Conservation (phyloP, 2,888 invertebrate genomes). For the Hirtodrosophila cameraria region DNA sequence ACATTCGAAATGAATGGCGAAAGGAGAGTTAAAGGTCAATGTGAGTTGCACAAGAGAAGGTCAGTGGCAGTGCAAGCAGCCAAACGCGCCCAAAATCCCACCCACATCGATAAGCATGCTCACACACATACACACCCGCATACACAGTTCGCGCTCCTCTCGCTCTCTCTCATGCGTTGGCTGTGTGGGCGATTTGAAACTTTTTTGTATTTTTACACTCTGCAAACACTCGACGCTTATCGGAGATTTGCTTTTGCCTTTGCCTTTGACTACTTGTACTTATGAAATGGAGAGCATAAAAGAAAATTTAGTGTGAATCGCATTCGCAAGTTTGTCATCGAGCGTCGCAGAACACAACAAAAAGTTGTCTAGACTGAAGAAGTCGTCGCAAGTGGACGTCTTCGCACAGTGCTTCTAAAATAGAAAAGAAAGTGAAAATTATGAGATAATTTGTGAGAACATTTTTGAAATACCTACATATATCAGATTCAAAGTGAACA, state of each 20-base stretch:
- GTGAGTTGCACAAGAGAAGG: conserved; percentile 38
- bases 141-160: conserved; percentile 1
- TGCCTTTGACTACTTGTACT: conserved; percentile 51
- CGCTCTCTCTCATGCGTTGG: conserved; percentile 1
- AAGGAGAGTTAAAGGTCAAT: conserved; percentile 56
- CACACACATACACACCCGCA: conserved; percentile 15
- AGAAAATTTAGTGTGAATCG: conserved; percentile 47
- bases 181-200: conserved; percentile 12
- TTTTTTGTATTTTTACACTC: conserved; percentile 34
- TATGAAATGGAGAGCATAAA: conserved; percentile 46
- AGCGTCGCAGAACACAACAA: conserved; percentile 46
- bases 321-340: conserved; percentile 66
- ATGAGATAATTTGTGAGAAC: conserved; percentile 60
- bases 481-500: too few relatives aligned
- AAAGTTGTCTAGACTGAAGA: conserved; percentile 31
- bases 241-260: conserved; percentile 69
- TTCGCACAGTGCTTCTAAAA: conserved; percentile 32
- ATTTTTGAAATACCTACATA: conserved; percentile 25
- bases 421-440: conserved; percentile 49
- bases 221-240: conserved; percentile 56
- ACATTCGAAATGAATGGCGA: conserved; percentile 1
- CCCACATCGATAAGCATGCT: conserved; percentile 4
- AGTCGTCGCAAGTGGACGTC: conserved; percentile 18
- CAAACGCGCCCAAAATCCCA: conserved; percentile 8
- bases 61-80: conserved; percentile 45